These are phyloP conservation scores for Cervus canadensis DNA, from an alignment of 2,113 vertebrate species.

Conservation along the genomic window DNA sequence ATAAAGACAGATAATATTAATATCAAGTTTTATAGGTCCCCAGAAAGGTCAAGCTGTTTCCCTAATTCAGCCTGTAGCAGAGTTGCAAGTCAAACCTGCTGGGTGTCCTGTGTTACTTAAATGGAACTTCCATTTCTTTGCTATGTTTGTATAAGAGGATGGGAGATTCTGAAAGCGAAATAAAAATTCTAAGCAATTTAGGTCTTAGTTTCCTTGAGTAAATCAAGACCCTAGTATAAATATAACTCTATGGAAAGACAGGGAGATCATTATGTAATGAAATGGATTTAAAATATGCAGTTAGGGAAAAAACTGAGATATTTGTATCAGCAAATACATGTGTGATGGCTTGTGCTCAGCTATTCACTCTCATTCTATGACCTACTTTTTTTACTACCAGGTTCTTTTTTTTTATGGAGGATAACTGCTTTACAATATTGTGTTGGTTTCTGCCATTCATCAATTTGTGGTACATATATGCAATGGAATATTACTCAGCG, in stretches of 20 bases:
- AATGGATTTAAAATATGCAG: neutral
- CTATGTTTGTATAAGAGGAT: neutral
- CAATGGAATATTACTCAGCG: neutral
- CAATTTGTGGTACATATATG: neutral
- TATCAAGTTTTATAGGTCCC: neutral
- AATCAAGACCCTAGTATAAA: neutral
- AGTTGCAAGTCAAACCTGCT: neutral
- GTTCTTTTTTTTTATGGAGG: neutral
- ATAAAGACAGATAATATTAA: neutral
- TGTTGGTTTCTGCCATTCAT: neutral
- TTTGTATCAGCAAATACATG: neutral
- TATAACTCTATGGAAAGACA: neutral
- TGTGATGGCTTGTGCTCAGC: neutral
- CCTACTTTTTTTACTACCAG: neutral
- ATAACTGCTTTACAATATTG: neutral
- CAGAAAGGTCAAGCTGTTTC: neutral
- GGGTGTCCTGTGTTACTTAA: neutral
- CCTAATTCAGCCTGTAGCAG: neutral
- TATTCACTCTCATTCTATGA: neutral
- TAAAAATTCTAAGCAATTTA: neutral
- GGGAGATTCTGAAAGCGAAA: neutral
- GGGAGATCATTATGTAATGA: neutral
- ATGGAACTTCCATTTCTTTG: neutral
- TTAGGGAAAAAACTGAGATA: neutral
- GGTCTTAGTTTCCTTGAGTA: neutral